Evolutionary conservation across 2,113 vertebrate species (phyloP), one percentile per base, ranked within the genome.

Genomic region (Rutilus rutilus): DNA sequence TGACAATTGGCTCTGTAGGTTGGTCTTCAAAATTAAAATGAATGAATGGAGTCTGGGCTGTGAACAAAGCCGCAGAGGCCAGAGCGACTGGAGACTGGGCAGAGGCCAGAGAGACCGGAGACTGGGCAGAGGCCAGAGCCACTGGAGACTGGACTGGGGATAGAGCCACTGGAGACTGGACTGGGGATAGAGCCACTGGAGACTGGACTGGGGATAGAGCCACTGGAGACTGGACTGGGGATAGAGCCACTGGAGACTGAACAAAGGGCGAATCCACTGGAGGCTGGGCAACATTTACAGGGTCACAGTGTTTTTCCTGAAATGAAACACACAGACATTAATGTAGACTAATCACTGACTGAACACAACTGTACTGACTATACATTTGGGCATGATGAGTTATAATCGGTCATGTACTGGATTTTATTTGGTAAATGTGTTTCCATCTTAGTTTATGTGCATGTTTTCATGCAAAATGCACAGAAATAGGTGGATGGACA

Each of bases 21-120:
- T 57, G 54, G 15, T 79, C 36, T 79, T 59, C 52, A 79, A 8
- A 33, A 79, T 79, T 30, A 30, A 79, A n/a, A 79, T 62, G 6
- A 45, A 19, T 10, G 27, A 71, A 17, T 39, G 67, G 27, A 71
- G 27, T n/a, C 54, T 80, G 78, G 60, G 60, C 25, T 11, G 60
- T 27, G 19, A 64, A 19, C 30, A 21, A 39, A 36, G 67, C 5
- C 67, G 2, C 39, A 82, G 12, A 52, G 42, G 45, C 0, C 64
- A 45, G 59, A n/a, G 64, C 33, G 3, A 82, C 60, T 50, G 42
- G 27, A 36, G 65, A 36, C 65, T 69, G 65, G 30, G 65, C 21
- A 12, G 25, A 0, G 21, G 60, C 0, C 1, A 25, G n/a, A 25
- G 23, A 8, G 0, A 64, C 60, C 1, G n/a, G 2, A 9, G 60